phyloP scores from a whole-genome alignment of 2,113 vertebrate genomes.

The Panurus biarmicus region DNA sequence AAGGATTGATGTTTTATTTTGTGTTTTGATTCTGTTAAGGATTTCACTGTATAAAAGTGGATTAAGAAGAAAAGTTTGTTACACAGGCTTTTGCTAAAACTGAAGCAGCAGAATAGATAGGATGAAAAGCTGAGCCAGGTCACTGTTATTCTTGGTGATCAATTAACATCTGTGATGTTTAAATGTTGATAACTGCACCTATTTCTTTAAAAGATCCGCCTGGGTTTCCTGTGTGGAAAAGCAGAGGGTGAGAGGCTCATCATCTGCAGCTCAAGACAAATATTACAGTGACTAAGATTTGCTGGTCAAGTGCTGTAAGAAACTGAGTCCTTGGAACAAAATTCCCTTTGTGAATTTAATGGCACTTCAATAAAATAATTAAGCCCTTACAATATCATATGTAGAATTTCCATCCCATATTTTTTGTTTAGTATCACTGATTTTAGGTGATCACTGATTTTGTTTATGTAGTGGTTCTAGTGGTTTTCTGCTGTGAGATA shows the following conservation, averaged over 20 bases:
- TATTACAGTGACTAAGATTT: not conserved
- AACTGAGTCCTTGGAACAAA: not conserved
- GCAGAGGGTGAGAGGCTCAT: not conserved
- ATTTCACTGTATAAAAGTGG: not conserved
- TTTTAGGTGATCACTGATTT: not conserved
- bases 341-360: not conserved
- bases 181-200: not conserved
- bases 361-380: not conserved
- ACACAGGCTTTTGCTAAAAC: not conserved
- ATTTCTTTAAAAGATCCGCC: not conserved
- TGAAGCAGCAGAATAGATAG: not conserved
- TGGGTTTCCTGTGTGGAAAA: not conserved
- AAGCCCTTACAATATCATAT: not conserved
- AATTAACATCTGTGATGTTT: not conserved
- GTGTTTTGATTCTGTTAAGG: not conserved
- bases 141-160: not conserved
- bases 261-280: not conserved
- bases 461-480: too few species aligned
- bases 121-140: not conserved
- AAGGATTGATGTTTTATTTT: not conserved
- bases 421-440: not conserved
- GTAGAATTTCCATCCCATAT: not conserved
- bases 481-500: too few species aligned
- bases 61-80: not conserved
- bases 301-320: not conserved